phyloP scores from a whole-genome alignment of 2,113 vertebrate species.

The Tonatia bakeri region DNA sequence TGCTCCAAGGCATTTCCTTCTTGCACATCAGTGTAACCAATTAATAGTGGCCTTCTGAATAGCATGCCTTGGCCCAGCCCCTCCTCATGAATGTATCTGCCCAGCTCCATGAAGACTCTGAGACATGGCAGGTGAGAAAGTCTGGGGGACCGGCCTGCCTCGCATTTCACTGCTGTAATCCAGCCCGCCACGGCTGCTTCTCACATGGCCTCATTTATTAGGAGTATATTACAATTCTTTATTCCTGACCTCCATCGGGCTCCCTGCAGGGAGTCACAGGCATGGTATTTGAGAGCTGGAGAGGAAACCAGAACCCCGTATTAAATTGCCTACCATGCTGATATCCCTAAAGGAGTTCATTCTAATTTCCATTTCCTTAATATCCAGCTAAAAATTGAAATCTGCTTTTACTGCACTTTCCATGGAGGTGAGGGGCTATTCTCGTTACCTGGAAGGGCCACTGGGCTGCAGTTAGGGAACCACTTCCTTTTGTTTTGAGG shows the following conservation, averaged over 20 bases:
- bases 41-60: neutral
- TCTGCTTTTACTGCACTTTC: neutral
- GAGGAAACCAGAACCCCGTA: conserved; percentile 10
- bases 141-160: neutral
- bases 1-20: neutral
- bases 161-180: neutral
- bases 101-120: neutral
- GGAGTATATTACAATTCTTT: neutral
- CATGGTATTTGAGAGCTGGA: neutral
- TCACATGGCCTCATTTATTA: neutral
- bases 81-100: neutral
- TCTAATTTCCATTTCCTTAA: conserved; percentile 14
- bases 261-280: neutral
- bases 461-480: neutral
- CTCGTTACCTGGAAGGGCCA: neutral
- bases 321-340: neutral
- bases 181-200: neutral
- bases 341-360: conserved; percentile 13
- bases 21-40: neutral
- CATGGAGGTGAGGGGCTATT: neutral
- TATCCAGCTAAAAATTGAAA: neutral
- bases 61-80: neutral
- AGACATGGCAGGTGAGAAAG: neutral
- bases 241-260: neutral
- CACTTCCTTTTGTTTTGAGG: neutral